A percentile compares a stretch with the other conserved stretches of the same genome.
These are phyloP conservation scores for Sardinella longiceps DNA, from an alignment of 2,797 vertebrate genomes.

Conservation along the genomic window DNA sequence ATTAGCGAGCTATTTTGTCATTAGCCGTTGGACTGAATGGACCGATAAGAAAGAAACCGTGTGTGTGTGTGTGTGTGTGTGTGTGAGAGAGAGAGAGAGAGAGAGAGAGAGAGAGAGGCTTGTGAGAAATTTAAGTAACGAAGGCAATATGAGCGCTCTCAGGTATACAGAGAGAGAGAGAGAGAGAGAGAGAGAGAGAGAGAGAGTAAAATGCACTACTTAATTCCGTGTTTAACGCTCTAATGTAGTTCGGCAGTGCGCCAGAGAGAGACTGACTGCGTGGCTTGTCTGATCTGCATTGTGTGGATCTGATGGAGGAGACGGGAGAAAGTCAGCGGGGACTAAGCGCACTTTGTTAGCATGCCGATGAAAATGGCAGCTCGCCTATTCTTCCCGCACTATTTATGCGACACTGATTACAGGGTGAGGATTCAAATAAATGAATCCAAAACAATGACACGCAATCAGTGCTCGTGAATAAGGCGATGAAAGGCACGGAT, in stretches of 20 bases:
- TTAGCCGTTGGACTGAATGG: conserved; percentile 77
- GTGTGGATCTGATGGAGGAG: conserved; percentile 74
- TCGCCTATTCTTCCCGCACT: conserved; percentile 67
- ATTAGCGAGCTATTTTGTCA: conserved; percentile 80
- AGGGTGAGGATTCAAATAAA: conserved; percentile 80
- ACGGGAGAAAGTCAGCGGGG: conserved; percentile 71
- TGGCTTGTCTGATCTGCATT: conserved; percentile 76
- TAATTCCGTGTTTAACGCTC: conserved; percentile 76
- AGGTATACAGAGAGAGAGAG: too few relatives aligned
- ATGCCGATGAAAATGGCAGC: conserved; percentile 77
- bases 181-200: too few relatives aligned
- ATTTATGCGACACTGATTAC: conserved; percentile 77
- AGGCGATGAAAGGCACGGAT: conserved; percentile 72
- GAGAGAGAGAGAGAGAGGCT: conserved; percentile 72
- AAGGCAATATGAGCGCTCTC: not conserved
- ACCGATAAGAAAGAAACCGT: conserved; percentile 74
- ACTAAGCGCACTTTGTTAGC: conserved; percentile 76
- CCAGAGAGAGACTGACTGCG: conserved; percentile 63
- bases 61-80: not conserved
- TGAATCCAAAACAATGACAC: conserved; percentile 68
- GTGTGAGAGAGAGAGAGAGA: conserved; percentile 55
- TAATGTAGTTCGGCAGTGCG: conserved; percentile 74
- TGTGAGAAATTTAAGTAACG: conserved; percentile 56
- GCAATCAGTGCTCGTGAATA: conserved; percentile 83
- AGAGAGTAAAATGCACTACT: conserved; percentile 68